Conservation (phyloP, 2,888 invertebrate species). For the Hofmannophila pseudospretella region DNA sequence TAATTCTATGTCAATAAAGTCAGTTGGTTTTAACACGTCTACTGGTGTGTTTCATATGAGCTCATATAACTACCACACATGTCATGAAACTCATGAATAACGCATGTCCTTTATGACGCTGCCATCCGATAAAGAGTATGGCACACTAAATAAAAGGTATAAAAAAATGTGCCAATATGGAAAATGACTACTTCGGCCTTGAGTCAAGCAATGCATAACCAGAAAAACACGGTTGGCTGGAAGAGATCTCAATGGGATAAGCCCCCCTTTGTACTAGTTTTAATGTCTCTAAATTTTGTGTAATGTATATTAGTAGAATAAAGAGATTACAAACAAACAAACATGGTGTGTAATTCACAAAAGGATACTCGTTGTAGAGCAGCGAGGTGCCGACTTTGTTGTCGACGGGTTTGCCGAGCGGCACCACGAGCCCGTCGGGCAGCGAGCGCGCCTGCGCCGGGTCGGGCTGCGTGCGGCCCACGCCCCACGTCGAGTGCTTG, state of each 20-base stretch:
- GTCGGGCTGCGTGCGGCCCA: conserved; percentile 91
- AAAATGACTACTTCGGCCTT: too few species aligned
- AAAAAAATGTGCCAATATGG: too few species aligned
- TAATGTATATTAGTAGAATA: background rate
- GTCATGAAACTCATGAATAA: too few species aligned
- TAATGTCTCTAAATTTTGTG: background rate
- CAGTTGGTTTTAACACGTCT: too few species aligned
- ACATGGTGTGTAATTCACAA: conserved; percentile 26
- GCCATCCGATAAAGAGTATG: too few species aligned
- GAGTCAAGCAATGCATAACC: too few species aligned
- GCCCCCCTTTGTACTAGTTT: background rate
- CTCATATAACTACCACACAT: too few species aligned
- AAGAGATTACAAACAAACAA: background rate
- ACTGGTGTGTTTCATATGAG: too few species aligned
- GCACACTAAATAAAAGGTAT: too few species aligned
- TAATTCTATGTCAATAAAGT: too few species aligned
- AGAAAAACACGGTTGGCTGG: background rate
- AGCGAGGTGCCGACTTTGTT: conserved; percentile 70
- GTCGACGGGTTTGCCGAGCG: conserved; percentile 82
- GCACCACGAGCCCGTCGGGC: conserved; percentile 86
- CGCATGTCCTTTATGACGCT: too few species aligned
- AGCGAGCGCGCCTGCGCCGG: conserved; percentile 76
- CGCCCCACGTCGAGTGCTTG: conserved; percentile 92
- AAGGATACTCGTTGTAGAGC: conserved; percentile 96
- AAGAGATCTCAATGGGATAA: too few species aligned